phyloP scores from a whole-genome alignment of 2,888 invertebrate species.

The Tupiocoris notatus region DNA sequence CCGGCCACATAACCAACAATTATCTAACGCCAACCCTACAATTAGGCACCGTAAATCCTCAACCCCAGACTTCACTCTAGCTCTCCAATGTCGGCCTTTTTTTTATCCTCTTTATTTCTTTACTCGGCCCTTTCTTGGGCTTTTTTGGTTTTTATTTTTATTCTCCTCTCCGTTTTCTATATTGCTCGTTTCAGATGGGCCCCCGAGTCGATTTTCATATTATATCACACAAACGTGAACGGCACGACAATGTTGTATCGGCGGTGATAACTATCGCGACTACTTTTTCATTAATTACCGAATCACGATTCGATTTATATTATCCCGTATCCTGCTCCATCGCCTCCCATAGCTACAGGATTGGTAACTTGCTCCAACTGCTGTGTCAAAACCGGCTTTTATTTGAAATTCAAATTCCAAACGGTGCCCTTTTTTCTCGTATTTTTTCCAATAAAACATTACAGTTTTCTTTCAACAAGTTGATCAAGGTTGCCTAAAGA shows the following conservation, averaged over 20 bases:
- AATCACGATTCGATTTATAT: conserved; percentile 20
- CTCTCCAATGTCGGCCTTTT: conserved; percentile 37
- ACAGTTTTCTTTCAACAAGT: too few species aligned
- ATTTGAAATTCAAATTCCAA: neutral
- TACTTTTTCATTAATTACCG: conserved; percentile 29
- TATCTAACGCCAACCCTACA: conserved; percentile 44
- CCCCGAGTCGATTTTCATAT: conserved; percentile 22
- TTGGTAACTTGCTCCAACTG: neutral
- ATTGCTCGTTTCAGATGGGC: neutral
- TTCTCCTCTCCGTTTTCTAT: conserved; percentile 5
- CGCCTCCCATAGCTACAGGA: neutral
- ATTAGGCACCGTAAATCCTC: conserved; percentile 47
- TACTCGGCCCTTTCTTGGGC: conserved; percentile 37
- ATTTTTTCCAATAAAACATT: too few species aligned
- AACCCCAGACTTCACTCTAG: conserved; percentile 26
- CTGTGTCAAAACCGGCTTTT: neutral
- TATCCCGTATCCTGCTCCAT: neutral
- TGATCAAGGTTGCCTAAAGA: too few species aligned
- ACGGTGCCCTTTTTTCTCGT: too few species aligned
- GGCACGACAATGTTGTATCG: conserved; percentile 31
- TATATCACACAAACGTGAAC: conserved; percentile 33
- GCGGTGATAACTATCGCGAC: conserved; percentile 30
- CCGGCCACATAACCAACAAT: conserved; percentile 42
- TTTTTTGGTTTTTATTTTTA: conserved; percentile 26
- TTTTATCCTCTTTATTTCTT: conserved; percentile 41